Evolutionary conservation across 2,888 invertebrate genomes (phyloP).

Genomic region (Parnassius mnemosyne): DNA sequence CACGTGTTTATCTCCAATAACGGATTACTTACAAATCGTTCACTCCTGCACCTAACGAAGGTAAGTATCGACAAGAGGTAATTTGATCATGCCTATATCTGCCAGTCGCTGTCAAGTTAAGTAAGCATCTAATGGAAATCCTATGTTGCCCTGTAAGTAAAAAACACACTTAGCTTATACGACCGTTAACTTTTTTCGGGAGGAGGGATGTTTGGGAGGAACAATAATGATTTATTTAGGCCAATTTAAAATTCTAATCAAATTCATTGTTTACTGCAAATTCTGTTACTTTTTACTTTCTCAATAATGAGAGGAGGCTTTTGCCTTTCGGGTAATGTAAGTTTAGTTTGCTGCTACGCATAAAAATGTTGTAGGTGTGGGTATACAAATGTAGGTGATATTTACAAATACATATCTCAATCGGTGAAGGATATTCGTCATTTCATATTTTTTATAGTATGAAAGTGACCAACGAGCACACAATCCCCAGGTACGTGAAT

Average conservation of each 20-base stretch:
- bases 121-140: constrained; percentile 72
- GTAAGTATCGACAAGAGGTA: constrained; percentile 51
- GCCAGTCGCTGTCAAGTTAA: constrained; percentile 61
- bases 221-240: constrained; percentile 13
- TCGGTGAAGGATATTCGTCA: too few relatives aligned
- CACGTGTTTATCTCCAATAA: constrained; percentile 1
- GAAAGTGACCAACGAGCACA: too few relatives aligned
- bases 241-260: constrained; percentile 12
- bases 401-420: too few relatives aligned
- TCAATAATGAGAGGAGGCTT: too few relatives aligned
- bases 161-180: constrained; percentile 36
- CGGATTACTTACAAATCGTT: constrained; percentile 13
- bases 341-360: too few relatives aligned
- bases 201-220: background rate
- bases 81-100: constrained; percentile 63
- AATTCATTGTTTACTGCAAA: background rate
- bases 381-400: too few relatives aligned
- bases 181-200: constrained; percentile 20
- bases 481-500: too few relatives aligned
- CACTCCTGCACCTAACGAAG: constrained; percentile 36
- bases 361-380: too few relatives aligned
- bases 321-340: too few relatives aligned
- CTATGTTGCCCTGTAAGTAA: constrained; percentile 57
- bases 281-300: too few relatives aligned
- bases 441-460: too few relatives aligned